Base-by-base conservation (phyloP, 2,797 vertebrate genomes). In the Alfaro cultratus region DNA sequence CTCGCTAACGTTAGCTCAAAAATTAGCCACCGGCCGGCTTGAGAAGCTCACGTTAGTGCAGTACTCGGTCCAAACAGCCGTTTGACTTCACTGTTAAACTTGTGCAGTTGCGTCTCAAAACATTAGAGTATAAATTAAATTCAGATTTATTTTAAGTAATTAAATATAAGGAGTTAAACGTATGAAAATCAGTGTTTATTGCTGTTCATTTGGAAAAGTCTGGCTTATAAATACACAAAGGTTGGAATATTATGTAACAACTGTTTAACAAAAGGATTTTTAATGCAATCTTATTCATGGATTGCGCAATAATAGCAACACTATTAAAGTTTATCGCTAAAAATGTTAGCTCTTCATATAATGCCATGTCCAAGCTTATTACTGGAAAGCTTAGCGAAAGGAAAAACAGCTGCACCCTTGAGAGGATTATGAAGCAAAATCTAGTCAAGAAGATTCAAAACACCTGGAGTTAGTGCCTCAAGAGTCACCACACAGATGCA, bases 1-100 rank as follows among this genome's bases (percentile, higher is more conserved):
- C 26, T 34, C 21, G 21, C 92, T 91, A 90, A 84, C 34, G 85
- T 79, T 95, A 94, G 90, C 92, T 46, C 81, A 90, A 91, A 71
- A 88, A 78, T 77, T 91, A 88, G 91, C 91, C 78, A 75, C 76
- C 84, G 71, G 80, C 78, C 75, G 80, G 86, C 62, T 77, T 21
- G 21, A 1, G 26, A 1, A 29, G 41, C 45, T 80, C 77, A 77
- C 73, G 31, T 47, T 68, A 2, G 4, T 39, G 45, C 6, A 3
- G 15, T 7, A 41, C 62, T 67, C 62, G 18, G 62, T 67, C 29
- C 16, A n/a, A 45, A 16, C 23, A 15, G 67, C 18, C 64, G 36
- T 41, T 68, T 68, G 12, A 12, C 67, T 26, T 43, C 11, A n/a
- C 10, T 70, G 68, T 1, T 45, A 29, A 29, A 9, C 46, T n/a